Evolutionary conservation across 2,113 vertebrate species (phyloP).

Genomic region (Phaethon lepturus): DNA sequence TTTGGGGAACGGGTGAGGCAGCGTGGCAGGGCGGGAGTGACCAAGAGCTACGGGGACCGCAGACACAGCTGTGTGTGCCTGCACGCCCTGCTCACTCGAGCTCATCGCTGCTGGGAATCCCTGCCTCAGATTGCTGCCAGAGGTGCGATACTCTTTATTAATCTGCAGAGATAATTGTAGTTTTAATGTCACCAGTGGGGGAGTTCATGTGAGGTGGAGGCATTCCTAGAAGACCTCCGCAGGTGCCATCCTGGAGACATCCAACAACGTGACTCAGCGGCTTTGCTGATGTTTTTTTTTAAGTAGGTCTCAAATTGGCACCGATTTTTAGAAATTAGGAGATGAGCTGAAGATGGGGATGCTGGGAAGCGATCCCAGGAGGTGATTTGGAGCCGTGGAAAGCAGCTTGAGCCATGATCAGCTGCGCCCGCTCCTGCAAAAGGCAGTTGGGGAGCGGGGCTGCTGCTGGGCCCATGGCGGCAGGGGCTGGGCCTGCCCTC

Average conservation of each 20-base stretch:
- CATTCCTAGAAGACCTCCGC: background rate
- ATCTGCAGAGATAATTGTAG: background rate
- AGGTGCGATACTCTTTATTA: background rate
- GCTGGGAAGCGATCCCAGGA: background rate
- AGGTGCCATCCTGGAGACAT: background rate
- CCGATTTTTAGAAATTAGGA: background rate
- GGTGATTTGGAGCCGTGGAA: background rate
- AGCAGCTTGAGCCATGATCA: background rate
- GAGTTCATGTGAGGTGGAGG: background rate
- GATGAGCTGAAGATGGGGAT: background rate
- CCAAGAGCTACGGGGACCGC: background rate
- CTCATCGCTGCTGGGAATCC: background rate
- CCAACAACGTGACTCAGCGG: accelerated
- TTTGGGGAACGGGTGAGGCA: background rate
- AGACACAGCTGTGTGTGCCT: constrained; percentile 11
- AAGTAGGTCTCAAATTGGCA: background rate
- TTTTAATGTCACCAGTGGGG: background rate
- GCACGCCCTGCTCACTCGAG: background rate
- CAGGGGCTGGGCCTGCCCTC: background rate
- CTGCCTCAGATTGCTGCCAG: background rate
- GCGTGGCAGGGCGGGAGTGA: background rate
- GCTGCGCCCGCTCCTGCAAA: background rate
- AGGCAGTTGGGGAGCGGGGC: background rate
- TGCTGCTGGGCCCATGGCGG: accelerated
- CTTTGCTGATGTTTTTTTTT: background rate